These are phyloP conservation scores for Lordiphosa andalusiaca DNA, from an alignment of 2,888 invertebrate genomes.

Conservation along the genomic window DNA sequence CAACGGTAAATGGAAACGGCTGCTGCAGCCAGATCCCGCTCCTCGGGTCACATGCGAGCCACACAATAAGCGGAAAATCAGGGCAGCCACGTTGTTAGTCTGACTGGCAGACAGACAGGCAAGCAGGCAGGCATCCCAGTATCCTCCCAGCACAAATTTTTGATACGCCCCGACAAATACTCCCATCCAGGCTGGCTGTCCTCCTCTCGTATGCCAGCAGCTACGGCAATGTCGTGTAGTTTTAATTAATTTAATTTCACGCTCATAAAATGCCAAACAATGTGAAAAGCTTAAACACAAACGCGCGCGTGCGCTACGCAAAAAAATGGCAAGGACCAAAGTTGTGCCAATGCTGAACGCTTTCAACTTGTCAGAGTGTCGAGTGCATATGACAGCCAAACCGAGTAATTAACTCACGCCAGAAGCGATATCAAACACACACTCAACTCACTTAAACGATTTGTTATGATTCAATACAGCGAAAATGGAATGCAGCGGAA, in stretches of 20 bases:
- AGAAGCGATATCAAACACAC: not conserved
- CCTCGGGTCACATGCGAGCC: not conserved
- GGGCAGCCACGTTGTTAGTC: not conserved
- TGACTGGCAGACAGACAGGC: not conserved
- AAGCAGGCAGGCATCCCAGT: constrained; percentile 3
- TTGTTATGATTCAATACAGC: constrained; percentile 44
- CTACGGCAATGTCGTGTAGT: constrained; percentile 36
- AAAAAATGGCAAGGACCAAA: constrained; percentile 11
- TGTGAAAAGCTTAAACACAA: constrained; percentile 33
- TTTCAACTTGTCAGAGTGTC: constrained; percentile 29
- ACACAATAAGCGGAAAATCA: constrained; percentile 7
- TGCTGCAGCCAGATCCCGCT: constrained; percentile 19
- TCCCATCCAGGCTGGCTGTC: constrained; percentile 8
- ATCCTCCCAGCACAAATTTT: constrained; percentile 19
- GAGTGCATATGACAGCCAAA: constrained; percentile 20
- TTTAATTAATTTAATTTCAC: constrained; percentile 71
- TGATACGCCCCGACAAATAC: constrained; percentile 25
- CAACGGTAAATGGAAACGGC: constrained; percentile 32
- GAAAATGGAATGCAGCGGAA: constrained; percentile 25
- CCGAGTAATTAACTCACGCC: constrained; percentile 27
- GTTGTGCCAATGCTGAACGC: constrained; percentile 22
- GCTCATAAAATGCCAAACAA: constrained; percentile 64
- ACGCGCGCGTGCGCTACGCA: constrained; percentile 11
- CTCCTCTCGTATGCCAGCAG: constrained; percentile 18
- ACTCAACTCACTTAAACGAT: constrained; percentile 8